These are phyloP conservation scores for Pipra filicauda DNA, from an alignment of 2,113 vertebrate genomes.

Conservation along the genomic window DNA sequence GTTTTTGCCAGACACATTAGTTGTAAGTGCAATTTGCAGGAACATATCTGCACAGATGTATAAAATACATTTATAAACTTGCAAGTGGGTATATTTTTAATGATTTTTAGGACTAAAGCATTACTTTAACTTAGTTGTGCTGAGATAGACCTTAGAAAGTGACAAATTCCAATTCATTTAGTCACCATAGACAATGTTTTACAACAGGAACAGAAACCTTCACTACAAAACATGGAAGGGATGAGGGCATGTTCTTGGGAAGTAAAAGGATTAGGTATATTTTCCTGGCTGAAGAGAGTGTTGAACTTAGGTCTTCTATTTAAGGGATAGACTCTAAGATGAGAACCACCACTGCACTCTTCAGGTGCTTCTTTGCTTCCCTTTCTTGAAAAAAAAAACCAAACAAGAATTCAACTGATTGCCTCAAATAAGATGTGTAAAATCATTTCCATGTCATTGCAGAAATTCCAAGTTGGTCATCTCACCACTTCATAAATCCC, in stretches of 20 bases:
- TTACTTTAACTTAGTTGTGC: background rate
- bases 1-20: background rate
- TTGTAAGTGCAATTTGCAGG: background rate
- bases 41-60: background rate
- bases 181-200: background rate
- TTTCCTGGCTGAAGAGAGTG: background rate
- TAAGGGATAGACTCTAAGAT: background rate
- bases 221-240: background rate
- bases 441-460: background rate
- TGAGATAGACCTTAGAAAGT: background rate
- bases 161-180: background rate
- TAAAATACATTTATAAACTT: background rate
- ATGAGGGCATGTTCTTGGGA: background rate
- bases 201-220: background rate
- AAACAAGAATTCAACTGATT: background rate
- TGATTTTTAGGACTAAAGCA: background rate
- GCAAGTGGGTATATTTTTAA: background rate
- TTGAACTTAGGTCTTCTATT: background rate
- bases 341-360: background rate
- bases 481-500: background rate
- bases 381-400: background rate
- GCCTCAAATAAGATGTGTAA: background rate
- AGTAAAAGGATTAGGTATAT: background rate
- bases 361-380: background rate
- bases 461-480: background rate